Evolutionary conservation across 53 echinoderm and acorn worm species (phyloP), one percentile per base, ranked within the genome.

Genomic region (Luidia sarsii): DNA sequence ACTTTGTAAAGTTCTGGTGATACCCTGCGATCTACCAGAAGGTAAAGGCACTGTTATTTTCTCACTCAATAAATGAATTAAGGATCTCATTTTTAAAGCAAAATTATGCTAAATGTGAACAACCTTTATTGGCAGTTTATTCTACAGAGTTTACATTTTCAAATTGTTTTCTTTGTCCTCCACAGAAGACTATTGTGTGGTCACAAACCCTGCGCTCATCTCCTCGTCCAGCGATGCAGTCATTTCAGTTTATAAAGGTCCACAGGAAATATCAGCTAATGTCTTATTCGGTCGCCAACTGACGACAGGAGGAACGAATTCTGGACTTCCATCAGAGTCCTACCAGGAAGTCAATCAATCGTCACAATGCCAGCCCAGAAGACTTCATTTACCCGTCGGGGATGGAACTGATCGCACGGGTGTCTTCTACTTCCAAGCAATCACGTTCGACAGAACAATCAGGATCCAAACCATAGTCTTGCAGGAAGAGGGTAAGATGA

Each of bases 251-350:
- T 74, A 74, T 31, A 74, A 57, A 43, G 74, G 57, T 18, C 57
- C 56, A 0, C 56, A 22, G 21, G 57, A 74, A 11, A 74, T 74
- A 16, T n/a, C 39, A 18, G 72, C 72, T 10, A 25, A 38, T 37
- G 72, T 72, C 3, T 54, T 36, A 32, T 72, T 72, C 28, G 72
- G 72, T 15, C 55, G 72, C 9, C 54, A 72, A 49, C 54, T 72
- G 55, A 24, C 24, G 24, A 72, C 72, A 21, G 72, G 72, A 10
- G 72, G 56, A 22, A 25, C 1, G 8, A 5, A 36, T 18, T 14
- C 31, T 57, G 74, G 41, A 57, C 43, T 57, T 30, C 57, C 74
- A 7, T 0, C 27, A 16, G 39, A 30, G 19, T 57, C 74, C 24
- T 10, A 18, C 4, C 35, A 57, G 21, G 57, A 13, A 35, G 41